Evolutionary conservation across 1,140 invertebrate genomes (phyloP).

Genomic region (Acromyrmex echinatior): DNA sequence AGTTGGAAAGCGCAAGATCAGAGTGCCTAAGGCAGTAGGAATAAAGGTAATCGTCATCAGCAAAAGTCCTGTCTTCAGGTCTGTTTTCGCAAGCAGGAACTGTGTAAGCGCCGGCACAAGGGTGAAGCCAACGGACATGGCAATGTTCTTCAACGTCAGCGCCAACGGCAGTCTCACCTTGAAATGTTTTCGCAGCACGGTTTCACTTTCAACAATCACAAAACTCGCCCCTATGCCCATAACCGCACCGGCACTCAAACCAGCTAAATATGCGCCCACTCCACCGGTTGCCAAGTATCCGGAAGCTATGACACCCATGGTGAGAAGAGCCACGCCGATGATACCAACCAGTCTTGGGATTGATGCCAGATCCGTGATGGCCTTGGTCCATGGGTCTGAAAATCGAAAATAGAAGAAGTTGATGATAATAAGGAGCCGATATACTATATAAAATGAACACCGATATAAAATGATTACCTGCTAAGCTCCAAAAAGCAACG

Average conservation of each 20-base stretch:
- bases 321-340: constrained; percentile 80
- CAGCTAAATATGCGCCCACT: constrained; percentile 81
- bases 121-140: constrained; percentile 74
- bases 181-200: constrained; percentile 78
- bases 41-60: constrained; percentile 77
- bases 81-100: constrained; percentile 68
- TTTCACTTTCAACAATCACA: constrained; percentile 78
- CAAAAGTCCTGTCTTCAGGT: constrained; percentile 74
- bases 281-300: constrained; percentile 82
- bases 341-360: constrained; percentile 86
- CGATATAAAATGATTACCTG: constrained; percentile 72
- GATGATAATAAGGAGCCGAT: neutral
- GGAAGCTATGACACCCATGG: constrained; percentile 79
- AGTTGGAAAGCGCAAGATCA: constrained; percentile 72
- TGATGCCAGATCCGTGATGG: constrained; percentile 86
- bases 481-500: constrained; percentile 85
- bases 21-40: constrained; percentile 76
- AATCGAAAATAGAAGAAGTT: neutral
- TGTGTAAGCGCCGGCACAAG: constrained; percentile 76
- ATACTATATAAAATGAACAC: neutral
- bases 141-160: constrained; percentile 76
- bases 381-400: constrained; percentile 87
- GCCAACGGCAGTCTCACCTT: constrained; percentile 74
- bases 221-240: constrained; percentile 84
- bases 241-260: constrained; percentile 81